Conservation (phyloP, 1,140 invertebrate species). For the Procambarus virginalis region DNA sequence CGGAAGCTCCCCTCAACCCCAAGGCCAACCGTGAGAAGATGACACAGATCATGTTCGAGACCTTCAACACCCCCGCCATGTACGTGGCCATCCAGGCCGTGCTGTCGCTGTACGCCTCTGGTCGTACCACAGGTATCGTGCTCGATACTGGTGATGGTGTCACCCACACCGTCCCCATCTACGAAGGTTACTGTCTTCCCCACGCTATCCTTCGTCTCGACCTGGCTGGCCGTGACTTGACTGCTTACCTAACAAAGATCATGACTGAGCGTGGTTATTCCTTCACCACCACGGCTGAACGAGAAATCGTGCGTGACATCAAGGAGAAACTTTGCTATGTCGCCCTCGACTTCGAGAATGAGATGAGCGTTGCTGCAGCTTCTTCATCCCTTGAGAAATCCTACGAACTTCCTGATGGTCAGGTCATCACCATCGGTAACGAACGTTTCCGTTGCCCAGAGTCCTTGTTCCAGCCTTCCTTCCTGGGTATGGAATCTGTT, state of each 20-base stretch:
- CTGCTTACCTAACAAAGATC: constrained; percentile 76
- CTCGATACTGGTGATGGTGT: constrained; percentile 95
- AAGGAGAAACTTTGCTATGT: constrained; percentile 95
- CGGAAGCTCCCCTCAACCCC: constrained; percentile 91
- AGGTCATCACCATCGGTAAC: constrained; percentile 96
- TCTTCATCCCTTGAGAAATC: constrained; percentile 52
- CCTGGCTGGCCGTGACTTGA: constrained; percentile 54
- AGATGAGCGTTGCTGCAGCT: constrained; percentile 51
- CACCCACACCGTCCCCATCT: constrained; percentile 95
- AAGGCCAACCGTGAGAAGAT: constrained; percentile 92
- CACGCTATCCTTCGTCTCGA: constrained; percentile 82
- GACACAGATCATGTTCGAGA: constrained; percentile 95
- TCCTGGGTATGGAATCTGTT: constrained; percentile 86
- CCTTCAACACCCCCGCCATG: constrained; percentile 94
- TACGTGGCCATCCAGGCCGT: constrained; percentile 95
- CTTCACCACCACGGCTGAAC: constrained; percentile 81
- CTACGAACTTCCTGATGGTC: constrained; percentile 75
- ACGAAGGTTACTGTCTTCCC: constrained; percentile 91
- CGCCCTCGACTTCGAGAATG: constrained; percentile 75
- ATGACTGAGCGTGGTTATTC: constrained; percentile 83
- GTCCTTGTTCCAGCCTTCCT: constrained; percentile 87
- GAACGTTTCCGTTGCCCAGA: constrained; percentile 91
- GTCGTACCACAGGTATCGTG: constrained; percentile 95
- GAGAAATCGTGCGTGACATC: constrained; percentile 94
- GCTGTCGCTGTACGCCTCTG: constrained; percentile 92